Evolutionary conservation across 2,113 vertebrate species (phyloP).

Genomic region (Gulo gulo): DNA sequence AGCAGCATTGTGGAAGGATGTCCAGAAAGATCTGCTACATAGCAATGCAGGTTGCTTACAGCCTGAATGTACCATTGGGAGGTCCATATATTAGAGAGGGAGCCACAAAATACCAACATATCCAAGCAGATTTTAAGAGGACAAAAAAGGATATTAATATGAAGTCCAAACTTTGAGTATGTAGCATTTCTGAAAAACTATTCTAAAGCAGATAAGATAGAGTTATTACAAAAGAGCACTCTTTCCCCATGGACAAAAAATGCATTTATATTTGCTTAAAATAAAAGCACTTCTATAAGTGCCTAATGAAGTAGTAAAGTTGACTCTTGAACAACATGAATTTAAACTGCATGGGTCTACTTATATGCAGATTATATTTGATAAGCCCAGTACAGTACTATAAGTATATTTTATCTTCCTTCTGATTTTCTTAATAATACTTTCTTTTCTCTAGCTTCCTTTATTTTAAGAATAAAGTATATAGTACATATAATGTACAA

Average conservation of each 20-base stretch:
- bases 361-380: neutral
- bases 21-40: neutral
- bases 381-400: neutral
- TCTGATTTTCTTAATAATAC: neutral
- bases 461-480: neutral
- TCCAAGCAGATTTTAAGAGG: neutral
- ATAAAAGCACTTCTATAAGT: neutral
- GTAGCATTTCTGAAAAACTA: neutral
- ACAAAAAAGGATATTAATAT: neutral
- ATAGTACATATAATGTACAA: neutral
- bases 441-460: neutral
- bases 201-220: neutral
- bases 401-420: neutral
- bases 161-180: neutral
- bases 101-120: neutral
- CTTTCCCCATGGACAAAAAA: neutral
- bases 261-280: neutral
- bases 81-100: too few relatives aligned
- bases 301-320: neutral
- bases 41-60: neutral
- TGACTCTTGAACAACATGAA: neutral
- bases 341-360: neutral
- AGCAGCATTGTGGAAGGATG: rapidly evolving
- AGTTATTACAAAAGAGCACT: neutral
- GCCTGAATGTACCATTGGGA: rapidly evolving